Evolutionary conservation across 1,140 invertebrate genomes (phyloP).

Genomic region (Cyphomyrmex costatus): DNA sequence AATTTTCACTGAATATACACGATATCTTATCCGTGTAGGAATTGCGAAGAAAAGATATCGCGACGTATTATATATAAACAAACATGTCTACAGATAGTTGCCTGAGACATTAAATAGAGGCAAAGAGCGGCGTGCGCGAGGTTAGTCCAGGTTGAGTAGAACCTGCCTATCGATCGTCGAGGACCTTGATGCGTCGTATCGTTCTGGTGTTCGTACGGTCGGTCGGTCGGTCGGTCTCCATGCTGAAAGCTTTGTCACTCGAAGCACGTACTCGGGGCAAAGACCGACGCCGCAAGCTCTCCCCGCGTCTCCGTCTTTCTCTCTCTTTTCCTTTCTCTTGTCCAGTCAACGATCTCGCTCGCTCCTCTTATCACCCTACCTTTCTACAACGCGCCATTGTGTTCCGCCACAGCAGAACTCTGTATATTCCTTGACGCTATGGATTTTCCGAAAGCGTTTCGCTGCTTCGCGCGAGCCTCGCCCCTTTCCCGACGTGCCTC

Average conservation of each 20-base stretch:
- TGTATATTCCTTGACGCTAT: conserved; percentile 83
- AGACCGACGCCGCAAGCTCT: conserved; percentile 86
- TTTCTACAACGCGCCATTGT: conserved; percentile 83
- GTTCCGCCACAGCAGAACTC: conserved; percentile 77
- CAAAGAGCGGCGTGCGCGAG: background rate
- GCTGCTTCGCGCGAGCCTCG: conserved; percentile 75
- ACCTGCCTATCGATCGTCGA: conserved; percentile 84
- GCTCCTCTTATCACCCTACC: conserved; percentile 77
- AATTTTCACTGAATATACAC: background rate
- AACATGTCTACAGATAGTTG: background rate
- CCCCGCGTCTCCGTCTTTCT: conserved; percentile 66
- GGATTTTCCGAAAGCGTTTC: conserved; percentile 85
- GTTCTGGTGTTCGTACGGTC: conserved; percentile 82
- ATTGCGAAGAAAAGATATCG: background rate
- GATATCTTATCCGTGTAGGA: background rate
- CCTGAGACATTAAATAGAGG: conserved; percentile 25
- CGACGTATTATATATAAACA: background rate
- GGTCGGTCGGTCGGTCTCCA: conserved; percentile 82
- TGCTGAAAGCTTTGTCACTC: conserved; percentile 85
- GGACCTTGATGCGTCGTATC: conserved; percentile 85
- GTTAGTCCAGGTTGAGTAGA: conserved; percentile 71
- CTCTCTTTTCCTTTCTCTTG: conserved; percentile 54
- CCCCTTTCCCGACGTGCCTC: conserved; percentile 59
- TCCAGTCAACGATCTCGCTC: conserved; percentile 48
- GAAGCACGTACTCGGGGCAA: conserved; percentile 86